Evolutionary conservation across 1,140 invertebrate species (phyloP), one percentile per base, ranked within the genome.

Genomic region (Leptinotarsa texana): DNA sequence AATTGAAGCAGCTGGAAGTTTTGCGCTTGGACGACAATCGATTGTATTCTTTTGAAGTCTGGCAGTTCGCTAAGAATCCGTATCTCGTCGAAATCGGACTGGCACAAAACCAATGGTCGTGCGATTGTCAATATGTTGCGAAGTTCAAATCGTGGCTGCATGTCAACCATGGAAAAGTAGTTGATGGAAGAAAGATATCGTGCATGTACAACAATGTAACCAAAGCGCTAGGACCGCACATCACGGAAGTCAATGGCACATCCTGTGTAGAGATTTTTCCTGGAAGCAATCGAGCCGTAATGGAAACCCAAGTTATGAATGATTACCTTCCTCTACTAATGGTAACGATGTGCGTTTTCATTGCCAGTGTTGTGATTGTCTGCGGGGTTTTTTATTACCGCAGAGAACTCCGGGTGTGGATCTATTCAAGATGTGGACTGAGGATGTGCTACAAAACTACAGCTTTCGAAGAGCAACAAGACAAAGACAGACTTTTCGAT

Each of bases 21-120:
- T 86, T 97, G 13, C 89, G 94, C 13, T 87, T 97, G 49, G 94
- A 97, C 83, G 92, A 93, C 78, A 97, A 97, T 85, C 89, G 91
- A 57, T 90, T 97, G 82, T 89, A 91, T 79, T 90, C 92, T 74
- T 96, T 96, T 82, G 82, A 91, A 87, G 85, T 93, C 85, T 92
- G 93, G 94, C 88, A 93, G 89, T 83, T 95, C 76, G 86, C 88
- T 47, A 85, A 90, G 69, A 94, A 94, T 87, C 91, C 92, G 11
- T 93, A 93, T 83, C 88, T 97, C 75, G 90, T 92, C 6, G 91
- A 93, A 80, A 91, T 96, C 76, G 92, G 91, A 49, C 85, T 97
- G 61, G 89, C 92, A n/a, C 89, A 91, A 67, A 98, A 97, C 85
- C 92, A 93, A 18, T 98, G 95, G 95, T 94, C 91, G 70, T 97